phyloP scores from a whole-genome alignment of 2,113 vertebrate genomes.

The Eulemur rufifrons region DNA sequence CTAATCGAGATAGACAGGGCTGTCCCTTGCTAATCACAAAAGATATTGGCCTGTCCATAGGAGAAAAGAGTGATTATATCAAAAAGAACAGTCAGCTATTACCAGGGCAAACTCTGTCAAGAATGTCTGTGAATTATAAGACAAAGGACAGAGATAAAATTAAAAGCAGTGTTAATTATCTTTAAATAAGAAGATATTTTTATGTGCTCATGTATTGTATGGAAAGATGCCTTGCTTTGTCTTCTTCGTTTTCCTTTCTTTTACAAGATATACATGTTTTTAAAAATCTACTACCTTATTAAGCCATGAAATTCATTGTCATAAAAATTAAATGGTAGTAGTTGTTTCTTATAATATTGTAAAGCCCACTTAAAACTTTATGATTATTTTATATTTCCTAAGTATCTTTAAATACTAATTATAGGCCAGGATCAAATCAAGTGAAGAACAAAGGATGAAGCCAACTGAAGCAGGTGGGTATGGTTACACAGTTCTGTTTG shows the following conservation, averaged over 20 bases:
- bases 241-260: neutral
- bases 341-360: constrained; percentile 11
- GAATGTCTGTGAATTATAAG: constrained; percentile 78
- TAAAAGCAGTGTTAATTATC: constrained; percentile 81
- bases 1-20: constrained; percentile 84
- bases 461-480: neutral
- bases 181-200: constrained; percentile 73
- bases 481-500: neutral
- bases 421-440: neutral
- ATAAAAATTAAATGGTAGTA: neutral
- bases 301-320: neutral
- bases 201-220: constrained; percentile 10
- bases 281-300: neutral
- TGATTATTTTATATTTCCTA: constrained; percentile 6
- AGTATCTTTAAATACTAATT: neutral
- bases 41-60: constrained; percentile 83
- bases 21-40: constrained; percentile 85
- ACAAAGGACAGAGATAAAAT: constrained; percentile 82
- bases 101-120: constrained; percentile 81
- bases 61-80: constrained; percentile 83
- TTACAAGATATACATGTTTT: neutral
- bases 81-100: constrained; percentile 87
- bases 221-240: constrained; percentile 47
- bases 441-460: neutral
- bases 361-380: neutral